Evolutionary conservation across 2,113 vertebrate genomes (phyloP), one percentile per base, ranked within the genome.

Genomic region (Tetrax tetrax): DNA sequence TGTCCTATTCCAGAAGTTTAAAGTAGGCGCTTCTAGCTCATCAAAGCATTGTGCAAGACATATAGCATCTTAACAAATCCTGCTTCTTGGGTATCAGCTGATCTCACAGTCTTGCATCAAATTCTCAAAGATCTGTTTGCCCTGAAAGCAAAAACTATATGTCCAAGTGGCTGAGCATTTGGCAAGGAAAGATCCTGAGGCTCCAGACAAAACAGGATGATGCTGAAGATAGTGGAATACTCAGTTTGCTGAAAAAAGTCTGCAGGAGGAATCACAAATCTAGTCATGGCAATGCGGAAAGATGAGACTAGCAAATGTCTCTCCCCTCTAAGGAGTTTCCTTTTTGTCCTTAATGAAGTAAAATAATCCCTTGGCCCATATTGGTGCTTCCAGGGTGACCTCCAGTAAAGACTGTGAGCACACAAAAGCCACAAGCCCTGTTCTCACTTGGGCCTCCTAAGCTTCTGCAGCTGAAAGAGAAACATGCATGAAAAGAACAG

Each of bases 391-490:
- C 65, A 61, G 23, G 33, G 66, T 53, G 48, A 48, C 1, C 1
- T 23, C 15, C 75, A 66, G 22, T 25, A 81, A 47, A 86, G 53
- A 64, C 41, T 43, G 23, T 57, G 47, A 81, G 74, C 48, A 71
- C 0, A 47, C 20, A 47, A 77, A 87, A 93, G 54, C 68, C 83
- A 50, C 53, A 81, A 70, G 65, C 61, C 53, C 83, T 53, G 45
- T 19, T 94, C 70, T 64, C 69, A 68, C 69, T 45, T 35, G 48
- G 64, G 51, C 56, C 41, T 81, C 53, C 27, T 60, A 87, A 83
- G 63, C 78, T 74, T 61, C 93, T 75, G 59, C 93, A 92, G 75
- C 60, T 66, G 35, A 72, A 57, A 90, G 66, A 94, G 56, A 96
- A 76, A 85, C 19, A 76, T 0, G 1, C 70, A 27, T 3, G 2